Conservation (phyloP, 2,888 invertebrate genomes). For the Plebejus argus region DNA sequence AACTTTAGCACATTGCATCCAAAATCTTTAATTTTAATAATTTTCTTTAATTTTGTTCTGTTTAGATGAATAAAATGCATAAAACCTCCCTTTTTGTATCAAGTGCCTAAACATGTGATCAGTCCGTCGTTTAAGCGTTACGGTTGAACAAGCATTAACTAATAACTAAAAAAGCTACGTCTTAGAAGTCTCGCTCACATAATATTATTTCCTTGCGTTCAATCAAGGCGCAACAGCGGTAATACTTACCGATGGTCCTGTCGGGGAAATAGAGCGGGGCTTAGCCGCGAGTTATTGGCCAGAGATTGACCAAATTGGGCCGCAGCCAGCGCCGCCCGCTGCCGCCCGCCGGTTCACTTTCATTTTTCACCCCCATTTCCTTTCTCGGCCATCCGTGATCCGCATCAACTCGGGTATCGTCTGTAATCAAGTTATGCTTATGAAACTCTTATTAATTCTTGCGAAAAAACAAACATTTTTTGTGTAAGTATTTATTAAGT, state of each 20-base stretch:
- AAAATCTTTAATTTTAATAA: no score
- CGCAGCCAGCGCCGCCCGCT: background rate
- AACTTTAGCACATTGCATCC: no score
- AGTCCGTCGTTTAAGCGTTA: no score
- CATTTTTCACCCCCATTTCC: constrained; percentile 14
- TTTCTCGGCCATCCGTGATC: background rate
- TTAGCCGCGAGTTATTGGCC: constrained; percentile 5
- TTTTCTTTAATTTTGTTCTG: no score
- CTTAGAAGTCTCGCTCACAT: background rate
- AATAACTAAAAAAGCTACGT: no score
- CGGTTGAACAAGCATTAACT: no score
- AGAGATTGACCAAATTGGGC: constrained; percentile 13
- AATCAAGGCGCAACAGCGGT: constrained; percentile 4
- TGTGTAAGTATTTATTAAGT: no score
- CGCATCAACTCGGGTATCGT: background rate
- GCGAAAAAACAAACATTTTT: background rate
- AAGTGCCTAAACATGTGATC: no score
- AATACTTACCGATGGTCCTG: constrained; percentile 7
- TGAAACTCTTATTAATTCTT: background rate
- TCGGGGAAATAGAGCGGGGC: constrained; percentile 3
- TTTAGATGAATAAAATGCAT: no score
- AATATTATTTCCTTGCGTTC: background rate
- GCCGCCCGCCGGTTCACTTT: background rate
- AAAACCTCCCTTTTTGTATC: no score
- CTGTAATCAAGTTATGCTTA: background rate